phyloP scores from a whole-genome alignment of 2,113 vertebrate genomes.

The Entosphenus tridentatus region DNA sequence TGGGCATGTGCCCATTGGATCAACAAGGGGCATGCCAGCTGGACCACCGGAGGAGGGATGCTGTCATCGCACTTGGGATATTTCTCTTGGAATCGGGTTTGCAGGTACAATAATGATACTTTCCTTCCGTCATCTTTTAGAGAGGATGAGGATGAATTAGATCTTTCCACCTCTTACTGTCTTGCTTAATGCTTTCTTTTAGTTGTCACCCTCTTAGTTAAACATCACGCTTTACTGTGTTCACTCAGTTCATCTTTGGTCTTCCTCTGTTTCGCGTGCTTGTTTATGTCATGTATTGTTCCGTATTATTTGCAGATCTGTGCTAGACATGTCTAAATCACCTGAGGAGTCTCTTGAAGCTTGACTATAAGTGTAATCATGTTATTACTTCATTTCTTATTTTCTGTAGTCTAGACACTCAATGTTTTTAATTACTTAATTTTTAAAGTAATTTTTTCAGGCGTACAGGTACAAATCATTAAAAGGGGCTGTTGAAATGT shows the following conservation, averaged over 20 bases:
- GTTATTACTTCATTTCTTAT: too few relatives aligned
- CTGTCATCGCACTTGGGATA: neutral
- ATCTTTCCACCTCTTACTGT: neutral
- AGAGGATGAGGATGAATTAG: neutral
- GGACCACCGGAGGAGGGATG: constrained; percentile 1
- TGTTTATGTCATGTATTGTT: neutral
- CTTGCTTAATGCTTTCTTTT: neutral
- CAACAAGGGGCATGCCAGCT: neutral
- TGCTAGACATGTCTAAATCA: too few relatives aligned
- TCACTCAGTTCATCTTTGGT: neutral
- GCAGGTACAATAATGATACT: neutral
- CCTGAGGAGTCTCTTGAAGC: too few relatives aligned
- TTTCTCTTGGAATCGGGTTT: neutral
- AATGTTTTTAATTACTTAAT: too few relatives aligned
- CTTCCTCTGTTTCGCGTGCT: neutral
- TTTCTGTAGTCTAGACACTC: too few relatives aligned
- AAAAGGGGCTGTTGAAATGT: neutral
- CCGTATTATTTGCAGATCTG: too few relatives aligned
- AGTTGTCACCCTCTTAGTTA: neutral
- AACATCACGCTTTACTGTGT: neutral
- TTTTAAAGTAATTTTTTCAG: neutral
- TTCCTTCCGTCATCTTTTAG: neutral
- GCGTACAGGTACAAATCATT: neutral
- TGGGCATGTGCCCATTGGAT: neutral
- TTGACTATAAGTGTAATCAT: too few relatives aligned